These are phyloP conservation scores for Ceratosolen solmsi DNA, from an alignment of 1,140 invertebrate species.

Conservation along the genomic window DNA sequence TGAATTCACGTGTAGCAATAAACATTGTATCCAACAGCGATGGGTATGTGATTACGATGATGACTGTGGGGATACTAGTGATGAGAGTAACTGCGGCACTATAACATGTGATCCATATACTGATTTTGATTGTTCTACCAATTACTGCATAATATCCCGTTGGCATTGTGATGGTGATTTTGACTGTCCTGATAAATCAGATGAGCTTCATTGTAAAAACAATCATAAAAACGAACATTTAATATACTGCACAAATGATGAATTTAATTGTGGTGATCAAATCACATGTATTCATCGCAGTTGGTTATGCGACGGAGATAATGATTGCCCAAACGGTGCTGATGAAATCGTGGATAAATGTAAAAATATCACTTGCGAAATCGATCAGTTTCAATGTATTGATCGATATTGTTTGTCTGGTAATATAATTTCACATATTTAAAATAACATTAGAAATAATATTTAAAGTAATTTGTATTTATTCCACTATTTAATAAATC, in stretches of 20 bases:
- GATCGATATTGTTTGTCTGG: slow-evolving; percentile 84
- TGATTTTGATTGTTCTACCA: slow-evolving; percentile 81
- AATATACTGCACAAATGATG: slow-evolving; percentile 78
- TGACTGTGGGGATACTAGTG: slow-evolving; percentile 88
- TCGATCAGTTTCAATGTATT: slow-evolving; percentile 88
- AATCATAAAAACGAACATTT: slow-evolving; percentile 54
- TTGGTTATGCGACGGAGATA: slow-evolving; percentile 91
- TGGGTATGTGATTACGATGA: slow-evolving; percentile 93
- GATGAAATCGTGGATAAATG: slow-evolving; percentile 83
- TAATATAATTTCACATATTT: slow-evolving; percentile 47
- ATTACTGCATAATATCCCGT: slow-evolving; percentile 80
- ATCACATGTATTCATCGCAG: slow-evolving; percentile 89
- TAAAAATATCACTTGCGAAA: slow-evolving; percentile 84
- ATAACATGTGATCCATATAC: slow-evolving; percentile 79
- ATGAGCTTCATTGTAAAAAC: slow-evolving; percentile 80
- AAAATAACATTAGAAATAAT: neutral
- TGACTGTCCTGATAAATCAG: slow-evolving; percentile 86
- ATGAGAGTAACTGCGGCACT: slow-evolving; percentile 84
- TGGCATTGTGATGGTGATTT: slow-evolving; percentile 91
- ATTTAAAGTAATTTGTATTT: too few species aligned
- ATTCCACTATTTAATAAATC: too few species aligned
- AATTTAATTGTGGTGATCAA: slow-evolving; percentile 89
- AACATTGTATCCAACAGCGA: slow-evolving; percentile 87
- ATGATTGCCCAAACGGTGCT: slow-evolving; percentile 86
- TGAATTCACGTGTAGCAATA: slow-evolving; percentile 91